These are phyloP conservation scores for Thripadectes ignobilis DNA, from an alignment of 2,797 vertebrate genomes.

Conservation along the genomic window DNA sequence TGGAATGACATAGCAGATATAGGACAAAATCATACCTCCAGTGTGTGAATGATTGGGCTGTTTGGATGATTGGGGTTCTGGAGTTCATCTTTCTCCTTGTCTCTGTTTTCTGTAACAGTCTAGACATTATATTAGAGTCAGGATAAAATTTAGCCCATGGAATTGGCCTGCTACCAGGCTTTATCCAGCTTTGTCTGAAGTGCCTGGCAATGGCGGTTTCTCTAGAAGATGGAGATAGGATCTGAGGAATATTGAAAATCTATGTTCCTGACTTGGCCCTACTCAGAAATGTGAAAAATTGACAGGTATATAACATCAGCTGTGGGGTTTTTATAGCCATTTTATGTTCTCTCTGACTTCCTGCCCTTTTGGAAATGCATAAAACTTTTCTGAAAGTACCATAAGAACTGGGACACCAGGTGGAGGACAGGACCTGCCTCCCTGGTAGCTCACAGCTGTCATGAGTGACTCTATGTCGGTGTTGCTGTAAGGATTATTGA, in stretches of 20 bases:
- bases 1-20: fast-evolving
- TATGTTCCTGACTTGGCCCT: neutral
- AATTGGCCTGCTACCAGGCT: neutral
- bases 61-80: neutral
- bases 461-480: fast-evolving
- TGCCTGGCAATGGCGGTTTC: neutral
- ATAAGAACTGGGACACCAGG: neutral
- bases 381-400: neutral
- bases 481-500: neutral
- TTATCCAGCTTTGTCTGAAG: neutral
- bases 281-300: neutral
- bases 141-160: neutral
- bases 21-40: neutral
- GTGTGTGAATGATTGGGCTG: neutral
- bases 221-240: neutral
- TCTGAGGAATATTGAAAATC: neutral
- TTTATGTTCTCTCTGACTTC: neutral
- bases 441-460: neutral
- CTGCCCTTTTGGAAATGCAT: neutral
- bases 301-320: neutral
- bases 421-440: neutral
- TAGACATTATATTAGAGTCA: neutral
- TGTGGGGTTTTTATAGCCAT: neutral
- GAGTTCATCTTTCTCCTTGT: neutral
- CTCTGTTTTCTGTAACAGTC: neutral